Base-by-base conservation (phyloP, 2,888 invertebrate species). In the Nomada lathburiana region DNA sequence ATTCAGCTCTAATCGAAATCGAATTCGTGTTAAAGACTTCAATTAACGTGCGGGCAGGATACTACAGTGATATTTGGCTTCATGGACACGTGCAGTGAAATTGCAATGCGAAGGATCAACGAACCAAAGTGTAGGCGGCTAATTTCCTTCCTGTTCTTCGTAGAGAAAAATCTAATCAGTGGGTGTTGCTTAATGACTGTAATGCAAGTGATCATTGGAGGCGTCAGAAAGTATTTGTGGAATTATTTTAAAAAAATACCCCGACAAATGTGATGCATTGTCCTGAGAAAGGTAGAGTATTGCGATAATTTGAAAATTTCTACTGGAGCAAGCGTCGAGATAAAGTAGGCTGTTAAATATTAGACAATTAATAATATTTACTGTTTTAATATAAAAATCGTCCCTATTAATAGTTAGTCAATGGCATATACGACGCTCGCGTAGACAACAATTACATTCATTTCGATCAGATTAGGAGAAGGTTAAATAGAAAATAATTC, bases 281-380 rank as follows among this genome's bases (percentile, higher is more conserved):
- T 1, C 20, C 13, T 2, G 57, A 18, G 29, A 16, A 60, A 73
- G 73, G 73, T 64, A 73, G 64, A 65, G 57, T 64, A 64, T 65
- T n/a, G 26, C 20, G 36, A 23, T n/a, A 50, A 23, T 23, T 36
- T 60, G 36, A 7, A 18, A 36, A 20, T 60, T 18, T 18, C 16
- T 5, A 4, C 13, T 23, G n/a, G n/a, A 29, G 3, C n/a, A 13
- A 13, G 26, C 16, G n/a, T 20, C 42, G n/a, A 20, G 20, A 62
- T 20, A 42, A 62, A 20, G 2, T 7, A 23, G 1, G 9, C 9
- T 44, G 36, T 4, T 1, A 55, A 18, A n/a, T 36, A 47, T 16
- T 47, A 2, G 0, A 36, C 36, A 7, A 36, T 36, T 36, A 36
- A 36, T 36, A 36, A 36, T 36, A 36, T 36, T 36, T 36, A 36